Conservation (phyloP, 2,113 vertebrate genomes). For the Lutjanus erythropterus region DNA sequence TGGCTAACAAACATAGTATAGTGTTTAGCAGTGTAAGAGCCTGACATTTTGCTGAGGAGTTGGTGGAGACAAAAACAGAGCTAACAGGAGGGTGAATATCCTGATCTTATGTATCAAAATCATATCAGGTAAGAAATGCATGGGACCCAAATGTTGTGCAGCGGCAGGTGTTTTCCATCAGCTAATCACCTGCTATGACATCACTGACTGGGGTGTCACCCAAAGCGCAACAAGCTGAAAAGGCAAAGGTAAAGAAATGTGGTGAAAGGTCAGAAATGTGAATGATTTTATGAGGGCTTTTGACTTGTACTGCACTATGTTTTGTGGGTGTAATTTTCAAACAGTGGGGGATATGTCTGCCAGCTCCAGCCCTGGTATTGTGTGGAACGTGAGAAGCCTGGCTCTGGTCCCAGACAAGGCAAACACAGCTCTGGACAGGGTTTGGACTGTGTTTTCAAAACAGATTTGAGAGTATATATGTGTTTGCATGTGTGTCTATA, state of each 20-base stretch:
- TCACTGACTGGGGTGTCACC: not conserved
- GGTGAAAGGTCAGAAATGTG: not conserved
- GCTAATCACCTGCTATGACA: conserved; percentile 29
- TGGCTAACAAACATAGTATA: too few species aligned
- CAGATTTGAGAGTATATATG: conserved; percentile 25
- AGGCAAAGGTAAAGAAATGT: not conserved
- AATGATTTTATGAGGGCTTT: conserved; percentile 40
- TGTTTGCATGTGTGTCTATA: not conserved
- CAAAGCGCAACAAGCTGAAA: not conserved
- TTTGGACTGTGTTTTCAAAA: conserved; percentile 56
- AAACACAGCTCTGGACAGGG: conserved; percentile 59
- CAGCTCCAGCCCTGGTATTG: conserved; percentile 58
- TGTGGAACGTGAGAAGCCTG: conserved; percentile 74
- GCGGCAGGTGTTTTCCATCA: conserved; percentile 31
- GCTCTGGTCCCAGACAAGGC: conserved; percentile 57
- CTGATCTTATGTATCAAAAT: not conserved
- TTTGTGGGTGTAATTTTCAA: conserved; percentile 28
- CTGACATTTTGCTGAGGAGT: not conserved
- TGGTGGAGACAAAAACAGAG: not conserved
- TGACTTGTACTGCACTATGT: conserved; percentile 43
- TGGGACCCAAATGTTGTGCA: not conserved
- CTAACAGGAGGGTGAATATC: too few species aligned
- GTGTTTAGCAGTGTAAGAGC: too few species aligned
- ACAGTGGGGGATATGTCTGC: conserved; percentile 43
- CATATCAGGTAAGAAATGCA: not conserved